These are phyloP conservation scores for Chaetogeoica ovagalla DNA, from an alignment of 2,888 invertebrate genomes.

Conservation along the genomic window DNA sequence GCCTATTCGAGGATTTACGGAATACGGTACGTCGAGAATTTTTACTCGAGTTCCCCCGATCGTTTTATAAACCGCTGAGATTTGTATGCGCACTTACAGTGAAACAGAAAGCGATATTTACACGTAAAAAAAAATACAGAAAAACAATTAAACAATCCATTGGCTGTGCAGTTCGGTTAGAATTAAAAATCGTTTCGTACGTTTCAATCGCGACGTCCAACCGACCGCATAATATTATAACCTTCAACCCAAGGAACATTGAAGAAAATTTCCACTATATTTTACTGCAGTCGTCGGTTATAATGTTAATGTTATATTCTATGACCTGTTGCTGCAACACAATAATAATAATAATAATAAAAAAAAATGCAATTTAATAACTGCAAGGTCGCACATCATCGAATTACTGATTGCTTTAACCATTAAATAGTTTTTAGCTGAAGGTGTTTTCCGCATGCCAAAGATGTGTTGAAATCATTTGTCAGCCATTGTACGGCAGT, in stretches of 20 bases:
- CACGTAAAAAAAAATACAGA: not conserved
- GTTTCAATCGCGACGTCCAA: constrained; percentile 22
- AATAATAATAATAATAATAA: too few relatives aligned
- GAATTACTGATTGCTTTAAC: constrained; percentile 37
- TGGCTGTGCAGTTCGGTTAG: not conserved
- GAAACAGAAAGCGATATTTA: not conserved
- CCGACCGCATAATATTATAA: not conserved
- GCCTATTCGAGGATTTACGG: too few relatives aligned
- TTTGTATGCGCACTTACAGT: too few relatives aligned
- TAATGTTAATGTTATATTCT: constrained; percentile 15
- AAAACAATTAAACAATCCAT: too few relatives aligned
- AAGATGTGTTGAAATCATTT: constrained; percentile 41
- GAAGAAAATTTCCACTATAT: constrained; percentile 40
- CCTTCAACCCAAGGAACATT: constrained; percentile 38
- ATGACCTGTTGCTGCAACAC: constrained; percentile 41
- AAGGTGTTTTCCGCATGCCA: constrained; percentile 51
- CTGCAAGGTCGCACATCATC: constrained; percentile 45
- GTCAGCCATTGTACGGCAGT: constrained; percentile 14
- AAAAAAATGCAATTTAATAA: constrained; percentile 42
- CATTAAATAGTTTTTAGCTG: constrained; percentile 24
- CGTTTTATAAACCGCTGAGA: too few relatives aligned
- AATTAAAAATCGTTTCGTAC: not conserved
- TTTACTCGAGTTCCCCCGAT: too few relatives aligned
- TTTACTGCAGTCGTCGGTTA: not conserved
- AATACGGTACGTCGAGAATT: too few relatives aligned